Conservation (phyloP, 1,140 invertebrate species). For the Heliconius melpomene region DNA sequence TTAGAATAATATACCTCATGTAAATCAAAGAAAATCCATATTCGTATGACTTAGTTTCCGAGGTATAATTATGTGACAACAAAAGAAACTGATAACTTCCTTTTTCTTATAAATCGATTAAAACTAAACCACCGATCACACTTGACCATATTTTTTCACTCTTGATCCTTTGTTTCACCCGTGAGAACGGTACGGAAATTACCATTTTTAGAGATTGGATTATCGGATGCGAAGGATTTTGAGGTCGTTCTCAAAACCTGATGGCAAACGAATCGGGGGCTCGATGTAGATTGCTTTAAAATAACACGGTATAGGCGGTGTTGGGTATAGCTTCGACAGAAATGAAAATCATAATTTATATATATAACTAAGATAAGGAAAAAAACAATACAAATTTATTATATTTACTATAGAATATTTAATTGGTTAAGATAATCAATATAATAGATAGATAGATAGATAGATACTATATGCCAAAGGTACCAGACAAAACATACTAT, state of each 20-base stretch:
- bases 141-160: conserved; percentile 51
- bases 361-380: not conserved
- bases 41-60: no score
- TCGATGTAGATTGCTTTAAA: conserved; percentile 55
- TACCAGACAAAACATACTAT: no score
- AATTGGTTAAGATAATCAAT: no score
- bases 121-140: conserved; percentile 17
- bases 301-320: conserved; percentile 39
- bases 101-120: not conserved
- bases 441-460: no score
- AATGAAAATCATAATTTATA: not conserved
- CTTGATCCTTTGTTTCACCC: conserved; percentile 61
- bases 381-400: not conserved
- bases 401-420: no score
- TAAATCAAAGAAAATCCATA: no score
- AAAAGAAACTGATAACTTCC: not conserved
- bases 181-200: conserved; percentile 72
- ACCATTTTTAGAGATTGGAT: conserved; percentile 78
- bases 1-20: no score
- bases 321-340: not conserved
- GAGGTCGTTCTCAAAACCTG: conserved; percentile 52
- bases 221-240: conserved; percentile 66
- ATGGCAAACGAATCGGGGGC: conserved; percentile 52
- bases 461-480: no score
- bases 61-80: no score